Conservation (phyloP, 2,797 vertebrate species). For the Darevskia mixta region DNA sequence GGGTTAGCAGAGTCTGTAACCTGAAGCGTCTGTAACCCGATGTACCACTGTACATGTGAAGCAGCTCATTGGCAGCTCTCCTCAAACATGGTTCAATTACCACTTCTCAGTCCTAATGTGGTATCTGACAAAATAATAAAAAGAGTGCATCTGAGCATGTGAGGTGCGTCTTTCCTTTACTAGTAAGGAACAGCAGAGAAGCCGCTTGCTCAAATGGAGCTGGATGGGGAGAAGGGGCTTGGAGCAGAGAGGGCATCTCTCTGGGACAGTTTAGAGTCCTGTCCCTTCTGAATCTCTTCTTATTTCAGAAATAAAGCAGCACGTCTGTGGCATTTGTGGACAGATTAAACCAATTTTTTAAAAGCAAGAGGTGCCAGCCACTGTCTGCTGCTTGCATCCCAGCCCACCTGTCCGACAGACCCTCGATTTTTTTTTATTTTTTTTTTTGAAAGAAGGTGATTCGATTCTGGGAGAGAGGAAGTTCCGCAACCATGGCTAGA, state of each 20-base stretch:
- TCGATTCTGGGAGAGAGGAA: neutral
- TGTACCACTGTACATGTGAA: neutral
- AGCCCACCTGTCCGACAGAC: neutral
- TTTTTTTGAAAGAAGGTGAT: neutral
- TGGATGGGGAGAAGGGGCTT: neutral
- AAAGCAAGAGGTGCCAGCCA: neutral
- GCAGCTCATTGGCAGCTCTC: neutral
- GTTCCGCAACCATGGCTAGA: slow-evolving; percentile 5
- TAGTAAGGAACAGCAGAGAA: neutral
- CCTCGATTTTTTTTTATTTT: neutral
- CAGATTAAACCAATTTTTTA: neutral
- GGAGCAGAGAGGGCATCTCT: neutral
- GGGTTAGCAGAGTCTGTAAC: too few species aligned
- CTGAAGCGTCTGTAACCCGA: too few species aligned
- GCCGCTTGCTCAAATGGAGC: too few species aligned
- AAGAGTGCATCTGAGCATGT: neutral
- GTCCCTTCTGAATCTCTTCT: neutral
- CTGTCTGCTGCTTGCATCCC: neutral
- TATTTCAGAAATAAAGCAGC: neutral
- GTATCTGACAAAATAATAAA: neutral
- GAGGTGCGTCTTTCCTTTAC: neutral
- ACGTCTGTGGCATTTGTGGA: neutral
- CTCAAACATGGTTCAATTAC: too few species aligned
- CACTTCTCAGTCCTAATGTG: too few species aligned
- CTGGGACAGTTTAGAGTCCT: neutral